phyloP scores from a whole-genome alignment of 2,797 vertebrate genomes.

The Oophaga sylvatica region DNA sequence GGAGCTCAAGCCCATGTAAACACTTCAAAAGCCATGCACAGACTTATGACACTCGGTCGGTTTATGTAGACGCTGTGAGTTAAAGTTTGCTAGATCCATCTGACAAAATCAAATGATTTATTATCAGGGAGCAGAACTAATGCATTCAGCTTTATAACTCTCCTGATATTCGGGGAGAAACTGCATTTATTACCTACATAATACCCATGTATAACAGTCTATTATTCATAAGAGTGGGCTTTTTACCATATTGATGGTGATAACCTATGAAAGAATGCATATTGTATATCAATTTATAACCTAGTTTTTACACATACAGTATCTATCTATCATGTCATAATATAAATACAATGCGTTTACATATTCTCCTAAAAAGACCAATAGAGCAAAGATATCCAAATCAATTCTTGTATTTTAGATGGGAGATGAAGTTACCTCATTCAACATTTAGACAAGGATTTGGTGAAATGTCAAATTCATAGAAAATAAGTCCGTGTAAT shows the following conservation, averaged over 20 bases:
- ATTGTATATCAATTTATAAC: conserved; percentile 85
- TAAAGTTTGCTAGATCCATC: conserved; percentile 76
- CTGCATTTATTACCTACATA: conserved; percentile 86
- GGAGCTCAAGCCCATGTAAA: conserved; percentile 76
- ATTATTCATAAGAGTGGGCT: conserved; percentile 93
- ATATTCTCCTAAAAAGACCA: conserved; percentile 63
- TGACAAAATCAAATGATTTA: conserved; percentile 90
- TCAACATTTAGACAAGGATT: conserved; percentile 65
- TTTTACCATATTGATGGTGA: conserved; percentile 82
- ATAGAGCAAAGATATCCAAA: conserved; percentile 62
- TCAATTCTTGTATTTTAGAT: conserved; percentile 63
- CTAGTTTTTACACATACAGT: conserved; percentile 76
- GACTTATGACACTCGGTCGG: conserved; percentile 80
- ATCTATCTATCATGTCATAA: conserved; percentile 74
- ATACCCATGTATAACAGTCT: conserved; percentile 82
- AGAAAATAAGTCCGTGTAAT: conserved; percentile 43
- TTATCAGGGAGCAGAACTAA: conserved; percentile 85
- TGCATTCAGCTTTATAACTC: conserved; percentile 84
- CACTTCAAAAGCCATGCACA: conserved; percentile 73
- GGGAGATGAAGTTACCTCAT: conserved; percentile 64
- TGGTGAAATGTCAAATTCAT: conserved; percentile 64
- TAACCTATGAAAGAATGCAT: conserved; percentile 90
- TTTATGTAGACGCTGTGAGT: conserved; percentile 79
- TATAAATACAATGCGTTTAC: conserved; percentile 70
- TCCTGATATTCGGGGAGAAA: conserved; percentile 82